Conservation (phyloP, 2,797 vertebrate species). For the Danio aesculapii region DNA sequence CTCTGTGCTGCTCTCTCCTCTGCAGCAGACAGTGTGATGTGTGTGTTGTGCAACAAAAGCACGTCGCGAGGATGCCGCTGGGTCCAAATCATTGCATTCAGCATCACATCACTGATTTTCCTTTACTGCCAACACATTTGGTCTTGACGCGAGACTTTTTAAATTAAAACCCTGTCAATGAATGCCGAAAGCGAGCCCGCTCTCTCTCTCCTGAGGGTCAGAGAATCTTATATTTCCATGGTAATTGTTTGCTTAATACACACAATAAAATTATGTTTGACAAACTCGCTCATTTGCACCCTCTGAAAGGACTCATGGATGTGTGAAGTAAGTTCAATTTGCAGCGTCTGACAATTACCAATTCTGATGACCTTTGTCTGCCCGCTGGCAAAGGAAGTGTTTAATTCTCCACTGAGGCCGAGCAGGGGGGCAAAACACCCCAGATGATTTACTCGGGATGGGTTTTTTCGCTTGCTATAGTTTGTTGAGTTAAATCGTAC, state of each 20-base stretch:
- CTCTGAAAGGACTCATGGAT: slow-evolving; percentile 86
- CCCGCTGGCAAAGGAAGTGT: slow-evolving; percentile 85
- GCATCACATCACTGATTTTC: slow-evolving; percentile 82
- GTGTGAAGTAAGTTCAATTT: slow-evolving; percentile 93
- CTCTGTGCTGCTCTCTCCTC: slow-evolving; percentile 61
- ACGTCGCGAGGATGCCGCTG: slow-evolving; percentile 60
- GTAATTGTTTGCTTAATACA: slow-evolving; percentile 92
- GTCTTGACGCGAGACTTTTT: slow-evolving; percentile 86
- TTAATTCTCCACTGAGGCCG: slow-evolving; percentile 77
- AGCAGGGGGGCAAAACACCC: slow-evolving; percentile 78
- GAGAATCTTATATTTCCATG: slow-evolving; percentile 83
- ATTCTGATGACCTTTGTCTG: slow-evolving; percentile 81
- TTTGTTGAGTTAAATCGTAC: slow-evolving; percentile 10
- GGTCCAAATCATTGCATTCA: slow-evolving; percentile 69
- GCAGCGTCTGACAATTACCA: slow-evolving; percentile 80
- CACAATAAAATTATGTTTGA: slow-evolving; percentile 80
- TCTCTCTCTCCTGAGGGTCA: slow-evolving; percentile 74
- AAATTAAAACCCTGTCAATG: slow-evolving; percentile 94
- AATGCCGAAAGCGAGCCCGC: slow-evolving; percentile 76
- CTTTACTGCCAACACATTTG: slow-evolving; percentile 84
- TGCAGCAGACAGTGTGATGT: slow-evolving; percentile 58
- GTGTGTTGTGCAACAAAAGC: slow-evolving; percentile 72
- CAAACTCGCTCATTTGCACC: slow-evolving; percentile 87
- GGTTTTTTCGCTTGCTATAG: slow-evolving; percentile 72
- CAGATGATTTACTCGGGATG: slow-evolving; percentile 72